Base-by-base conservation (phyloP, 64 coral and sea anemone species). In the Montipora foliosa region DNA sequence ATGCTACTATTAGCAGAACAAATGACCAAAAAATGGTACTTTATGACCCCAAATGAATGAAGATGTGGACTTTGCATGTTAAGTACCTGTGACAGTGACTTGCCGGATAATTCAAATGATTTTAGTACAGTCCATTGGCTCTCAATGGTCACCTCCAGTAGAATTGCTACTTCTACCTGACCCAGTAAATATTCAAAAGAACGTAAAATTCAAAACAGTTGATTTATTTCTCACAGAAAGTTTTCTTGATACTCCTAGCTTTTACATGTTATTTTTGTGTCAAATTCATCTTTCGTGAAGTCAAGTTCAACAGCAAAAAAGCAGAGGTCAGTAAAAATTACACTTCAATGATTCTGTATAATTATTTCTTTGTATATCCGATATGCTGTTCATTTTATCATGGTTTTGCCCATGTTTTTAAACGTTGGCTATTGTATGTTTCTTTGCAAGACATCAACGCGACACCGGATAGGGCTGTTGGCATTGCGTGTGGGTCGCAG, bases 301-400 rank as follows among this genome's bases (percentile, higher is more conserved):
- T 70, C 67, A 70, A 70, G 67, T 70, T 70, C 67, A 70, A 70
- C 67, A 70, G 67, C 67, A 70, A 70, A 70, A 70, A 70, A 70
- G 67, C 67, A 70, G 67, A 70, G 67, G 67, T 70, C 14, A 70
- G 15, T 70, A 70, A 70, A 70, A 70, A 70, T 70, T 70, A 70
- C 67, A 70, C 67, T 70, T 70, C 67, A 70, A 70, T 70, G 8
- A 70, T 70, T 70, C 67, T 70, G 67, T 70, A 70, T 70, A 70
- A 70, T 70, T 70, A 70, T 70, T 70, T 70, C 4, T 70, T 70
- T 70, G 67, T 70, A 70, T 70, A 70, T 70, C 67, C 67, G 67
- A 70, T 70, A 70, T 70, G 67, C 67, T 70, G 67, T 70, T 70
- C 67, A 19, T 70, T 70, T 70, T 70, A 70, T 70, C 67, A 70